These are phyloP conservation scores for Botia almorhae DNA, from an alignment of 2,797 vertebrate genomes.

Conservation along the genomic window DNA sequence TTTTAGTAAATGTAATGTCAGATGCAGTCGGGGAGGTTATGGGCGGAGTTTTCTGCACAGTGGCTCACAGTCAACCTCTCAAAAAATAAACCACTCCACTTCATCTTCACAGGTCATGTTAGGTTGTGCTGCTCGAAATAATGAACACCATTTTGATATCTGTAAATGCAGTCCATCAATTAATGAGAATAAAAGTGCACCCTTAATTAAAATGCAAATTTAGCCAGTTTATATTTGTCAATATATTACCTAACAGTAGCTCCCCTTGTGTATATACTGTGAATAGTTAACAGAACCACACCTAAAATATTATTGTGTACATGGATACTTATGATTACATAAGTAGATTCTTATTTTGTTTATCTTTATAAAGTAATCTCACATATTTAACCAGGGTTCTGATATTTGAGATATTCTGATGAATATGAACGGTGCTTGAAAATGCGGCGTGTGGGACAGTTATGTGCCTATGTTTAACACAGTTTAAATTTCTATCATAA, in stretches of 20 bases:
- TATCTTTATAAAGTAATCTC: no score
- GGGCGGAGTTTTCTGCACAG: constrained; percentile 38
- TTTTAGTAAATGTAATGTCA: constrained; percentile 22
- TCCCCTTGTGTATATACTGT: background rate
- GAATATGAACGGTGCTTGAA: no score
- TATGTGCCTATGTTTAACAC: no score
- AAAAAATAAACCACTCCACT: constrained; percentile 24
- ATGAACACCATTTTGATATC: background rate
- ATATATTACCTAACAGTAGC: background rate
- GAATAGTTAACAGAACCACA: background rate
- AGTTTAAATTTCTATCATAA: no score
- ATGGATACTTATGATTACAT: no score
- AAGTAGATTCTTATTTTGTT: no score
- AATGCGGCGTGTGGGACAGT: no score
- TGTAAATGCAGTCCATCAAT: background rate
- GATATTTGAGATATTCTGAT: no score
- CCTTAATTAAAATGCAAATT: background rate
- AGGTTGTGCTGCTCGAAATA: constrained; percentile 20
- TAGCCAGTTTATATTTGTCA: background rate
- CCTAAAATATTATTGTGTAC: background rate
- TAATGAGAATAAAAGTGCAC: background rate
- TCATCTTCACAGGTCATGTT: constrained; percentile 14
- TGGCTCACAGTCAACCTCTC: constrained; percentile 12
- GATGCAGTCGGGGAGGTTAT: constrained; percentile 19
- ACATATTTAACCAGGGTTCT: no score